phyloP scores from a whole-genome alignment of 2,888 invertebrate genomes.

The Tenthredo distinguenda region DNA sequence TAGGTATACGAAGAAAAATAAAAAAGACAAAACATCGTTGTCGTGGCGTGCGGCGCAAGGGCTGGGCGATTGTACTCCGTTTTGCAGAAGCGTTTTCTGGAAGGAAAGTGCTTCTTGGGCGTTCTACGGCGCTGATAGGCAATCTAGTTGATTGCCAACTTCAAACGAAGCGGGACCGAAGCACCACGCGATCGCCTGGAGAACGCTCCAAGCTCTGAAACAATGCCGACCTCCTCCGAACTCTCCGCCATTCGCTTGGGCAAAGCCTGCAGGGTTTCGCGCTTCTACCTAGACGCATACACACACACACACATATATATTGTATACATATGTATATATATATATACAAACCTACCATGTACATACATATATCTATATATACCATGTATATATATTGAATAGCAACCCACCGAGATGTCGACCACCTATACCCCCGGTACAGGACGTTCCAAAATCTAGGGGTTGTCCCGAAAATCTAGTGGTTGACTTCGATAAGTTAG shows the following conservation, averaged over 20 bases:
- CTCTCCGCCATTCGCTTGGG: conserved; percentile 19
- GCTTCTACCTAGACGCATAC: neutral
- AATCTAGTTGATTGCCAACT: conserved; percentile 77
- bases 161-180: conserved; percentile 72
- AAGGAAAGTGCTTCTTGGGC: conserved; percentile 50
- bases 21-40: conserved; percentile 24
- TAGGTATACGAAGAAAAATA: neutral
- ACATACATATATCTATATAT: neutral
- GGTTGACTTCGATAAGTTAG: neutral
- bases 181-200: conserved; percentile 48
- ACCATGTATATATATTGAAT: neutral
- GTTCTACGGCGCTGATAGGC: conserved; percentile 74
- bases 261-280: conserved; percentile 36
- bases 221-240: conserved; percentile 51
- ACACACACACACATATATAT: neutral
- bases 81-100: conserved; percentile 65
- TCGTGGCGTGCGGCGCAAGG: conserved; percentile 58
- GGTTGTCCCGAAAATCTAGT: neutral
- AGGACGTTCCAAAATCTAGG: conserved; percentile 16
- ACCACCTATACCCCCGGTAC: neutral
- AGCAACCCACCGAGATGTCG: conserved; percentile 11
- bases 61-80: conserved; percentile 64
- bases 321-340: neutral
- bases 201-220: conserved; percentile 49
- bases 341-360: neutral